Percentiles rank a stretch among this genome's conserved stretches.
These are phyloP conservation scores for Morbakka virulenta DNA, from an alignment of 30 jellyfish, hydroid and myxozoan genomes.

Conservation along the genomic window DNA sequence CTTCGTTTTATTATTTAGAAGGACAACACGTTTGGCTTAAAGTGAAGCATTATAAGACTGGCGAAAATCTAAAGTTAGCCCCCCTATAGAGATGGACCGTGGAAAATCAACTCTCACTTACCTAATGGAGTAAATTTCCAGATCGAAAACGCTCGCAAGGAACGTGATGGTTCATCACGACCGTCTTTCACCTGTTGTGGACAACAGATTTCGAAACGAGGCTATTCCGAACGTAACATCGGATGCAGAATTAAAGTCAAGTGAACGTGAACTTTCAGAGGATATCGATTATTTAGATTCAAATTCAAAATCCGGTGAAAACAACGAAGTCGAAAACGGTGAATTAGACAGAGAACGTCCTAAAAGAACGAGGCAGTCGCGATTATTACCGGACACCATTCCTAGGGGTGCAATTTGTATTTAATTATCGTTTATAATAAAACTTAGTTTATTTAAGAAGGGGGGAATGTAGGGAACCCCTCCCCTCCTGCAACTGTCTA, in stretches of 20 bases:
- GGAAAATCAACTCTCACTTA: background rate
- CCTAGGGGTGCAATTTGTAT: no score
- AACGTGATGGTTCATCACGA: conserved; percentile 44
- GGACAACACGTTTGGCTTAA: conserved; percentile 22
- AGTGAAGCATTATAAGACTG: background rate
- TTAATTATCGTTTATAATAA: no score
- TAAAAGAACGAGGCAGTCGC: background rate
- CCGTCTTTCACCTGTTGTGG: conserved; percentile 22
- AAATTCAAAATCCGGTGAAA: background rate
- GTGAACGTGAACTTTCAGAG: conserved; percentile 11
- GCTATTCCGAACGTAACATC: conserved; percentile 20
- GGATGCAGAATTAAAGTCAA: conserved; percentile 6
- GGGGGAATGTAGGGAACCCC: no score
- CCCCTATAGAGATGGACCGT: conserved; percentile 48
- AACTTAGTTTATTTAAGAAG: no score
- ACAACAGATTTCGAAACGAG: conserved; percentile 24
- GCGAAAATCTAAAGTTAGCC: background rate
- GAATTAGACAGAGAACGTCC: background rate
- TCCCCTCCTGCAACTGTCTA: no score
- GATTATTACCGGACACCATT: no score
- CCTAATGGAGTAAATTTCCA: conserved; percentile 54
- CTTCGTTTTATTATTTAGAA: background rate
- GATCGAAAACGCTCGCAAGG: conserved; percentile 29
- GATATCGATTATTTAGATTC: conserved; percentile 13
- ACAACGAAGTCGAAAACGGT: background rate